Conservation (phyloP, 2,797 vertebrate species). For the Danio kyathit region DNA sequence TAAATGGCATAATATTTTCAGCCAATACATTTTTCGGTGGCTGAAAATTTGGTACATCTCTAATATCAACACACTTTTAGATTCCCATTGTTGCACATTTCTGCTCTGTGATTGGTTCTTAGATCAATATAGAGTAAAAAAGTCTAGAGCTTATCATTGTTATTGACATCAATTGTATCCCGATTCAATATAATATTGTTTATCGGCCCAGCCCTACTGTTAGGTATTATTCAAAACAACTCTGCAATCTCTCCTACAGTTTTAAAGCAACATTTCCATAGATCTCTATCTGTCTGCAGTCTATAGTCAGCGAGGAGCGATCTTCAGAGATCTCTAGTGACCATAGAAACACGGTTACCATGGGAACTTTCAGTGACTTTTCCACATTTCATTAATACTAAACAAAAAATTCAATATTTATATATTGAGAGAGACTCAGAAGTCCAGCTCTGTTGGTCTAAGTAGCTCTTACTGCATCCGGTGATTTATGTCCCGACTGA, state of each 20-base stretch:
- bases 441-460: neutral
- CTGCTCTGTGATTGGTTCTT: too few species aligned
- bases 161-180: too few species aligned
- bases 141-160: too few species aligned
- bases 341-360: slow-evolving; percentile 56
- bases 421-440: neutral
- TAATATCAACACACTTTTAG: too few species aligned
- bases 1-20: too few species aligned
- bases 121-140: too few species aligned
- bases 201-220: too few species aligned
- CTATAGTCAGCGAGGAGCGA: neutral
- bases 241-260: neutral
- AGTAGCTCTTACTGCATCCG: neutral
- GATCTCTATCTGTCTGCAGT: neutral
- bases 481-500: slow-evolving; percentile 4
- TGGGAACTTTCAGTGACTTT: slow-evolving; percentile 41
- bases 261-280: neutral
- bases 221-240: neutral
- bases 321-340: slow-evolving; percentile 36
- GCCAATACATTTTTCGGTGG: too few species aligned
- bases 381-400: slow-evolving; percentile 23
- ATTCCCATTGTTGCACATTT: too few species aligned
- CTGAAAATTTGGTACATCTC: too few species aligned
- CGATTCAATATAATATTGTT: too few species aligned
- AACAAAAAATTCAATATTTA: neutral